A percentile compares a stretch with the other conserved stretches of the same genome.
Evolutionary conservation across 2,113 vertebrate genomes (phyloP).

Genomic region (Eulemur macaco): DNA sequence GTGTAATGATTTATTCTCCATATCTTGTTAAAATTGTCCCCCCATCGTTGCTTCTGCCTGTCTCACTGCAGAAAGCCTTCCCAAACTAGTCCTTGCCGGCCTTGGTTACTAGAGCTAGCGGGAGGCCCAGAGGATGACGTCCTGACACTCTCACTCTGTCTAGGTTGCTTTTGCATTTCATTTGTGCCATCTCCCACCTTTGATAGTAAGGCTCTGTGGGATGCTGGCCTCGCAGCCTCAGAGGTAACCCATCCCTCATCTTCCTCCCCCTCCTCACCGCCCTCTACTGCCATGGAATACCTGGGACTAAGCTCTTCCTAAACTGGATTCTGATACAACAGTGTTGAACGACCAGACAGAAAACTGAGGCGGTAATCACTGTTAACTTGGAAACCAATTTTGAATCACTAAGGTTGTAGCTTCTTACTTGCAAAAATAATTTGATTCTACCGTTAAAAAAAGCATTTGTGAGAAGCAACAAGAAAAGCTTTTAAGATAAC

Average conservation of each 20-base stretch:
- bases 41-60: background rate
- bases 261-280: background rate
- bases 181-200: background rate
- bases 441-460: slow-evolving; percentile 7
- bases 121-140: background rate
- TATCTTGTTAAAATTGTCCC: background rate
- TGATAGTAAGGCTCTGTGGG: background rate
- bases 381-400: slow-evolving; percentile 13
- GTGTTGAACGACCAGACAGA: background rate
- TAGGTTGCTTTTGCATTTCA: background rate
- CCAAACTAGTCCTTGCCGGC: background rate
- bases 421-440: slow-evolving; percentile 3
- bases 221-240: background rate
- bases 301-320: background rate
- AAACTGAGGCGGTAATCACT: background rate
- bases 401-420: background rate
- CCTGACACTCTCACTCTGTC: too few species aligned
- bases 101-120: background rate
- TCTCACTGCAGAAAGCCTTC: background rate
- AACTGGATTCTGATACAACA: background rate
- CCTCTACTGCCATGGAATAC: background rate
- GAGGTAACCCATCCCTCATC: background rate
- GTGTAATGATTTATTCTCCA: background rate
- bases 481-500: background rate
- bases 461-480: background rate